Conservation (phyloP, 2,113 vertebrate species). For the Dasyprocta punctata region DNA sequence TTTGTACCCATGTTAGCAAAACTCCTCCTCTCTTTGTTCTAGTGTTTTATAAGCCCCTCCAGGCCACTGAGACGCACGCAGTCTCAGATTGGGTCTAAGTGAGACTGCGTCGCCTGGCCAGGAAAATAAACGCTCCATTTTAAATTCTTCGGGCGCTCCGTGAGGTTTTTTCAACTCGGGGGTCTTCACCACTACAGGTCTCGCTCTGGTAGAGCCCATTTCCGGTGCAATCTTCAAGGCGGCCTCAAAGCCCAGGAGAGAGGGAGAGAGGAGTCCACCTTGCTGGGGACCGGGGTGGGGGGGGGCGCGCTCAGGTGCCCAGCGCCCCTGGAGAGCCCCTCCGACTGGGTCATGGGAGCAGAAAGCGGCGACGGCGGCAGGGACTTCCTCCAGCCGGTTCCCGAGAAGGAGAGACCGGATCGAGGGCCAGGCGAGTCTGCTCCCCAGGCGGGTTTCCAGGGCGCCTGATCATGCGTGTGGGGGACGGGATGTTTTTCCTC, state of each 20-base stretch:
- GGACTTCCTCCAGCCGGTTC: not conserved
- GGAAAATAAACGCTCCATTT: too few relatives aligned
- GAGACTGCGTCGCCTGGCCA: too few relatives aligned
- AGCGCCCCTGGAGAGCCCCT: accelerated
- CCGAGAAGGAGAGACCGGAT: accelerated
- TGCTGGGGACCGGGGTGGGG: not conserved
- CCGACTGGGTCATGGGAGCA: not conserved
- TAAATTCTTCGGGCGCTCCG: too few relatives aligned
- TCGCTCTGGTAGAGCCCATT: not conserved
- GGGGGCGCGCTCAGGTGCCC: accelerated
- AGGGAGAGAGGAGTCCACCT: not conserved
- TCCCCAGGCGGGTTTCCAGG: not conserved
- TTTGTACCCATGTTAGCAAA: too few relatives aligned
- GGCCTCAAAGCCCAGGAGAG: not conserved
- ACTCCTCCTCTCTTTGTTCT: too few relatives aligned
- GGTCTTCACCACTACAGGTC: too few relatives aligned
- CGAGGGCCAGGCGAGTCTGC: accelerated
- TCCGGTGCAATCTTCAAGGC: not conserved
- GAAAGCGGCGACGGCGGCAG: accelerated
- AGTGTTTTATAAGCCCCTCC: too few relatives aligned
- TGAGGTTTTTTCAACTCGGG: too few relatives aligned
- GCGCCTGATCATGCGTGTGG: not conserved
- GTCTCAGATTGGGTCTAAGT: too few relatives aligned
- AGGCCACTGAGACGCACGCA: too few relatives aligned
- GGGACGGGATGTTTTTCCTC: not conserved